Evolutionary conservation across 2,797 vertebrate genomes (phyloP).

Genomic region (Limosa lapponica): DNA sequence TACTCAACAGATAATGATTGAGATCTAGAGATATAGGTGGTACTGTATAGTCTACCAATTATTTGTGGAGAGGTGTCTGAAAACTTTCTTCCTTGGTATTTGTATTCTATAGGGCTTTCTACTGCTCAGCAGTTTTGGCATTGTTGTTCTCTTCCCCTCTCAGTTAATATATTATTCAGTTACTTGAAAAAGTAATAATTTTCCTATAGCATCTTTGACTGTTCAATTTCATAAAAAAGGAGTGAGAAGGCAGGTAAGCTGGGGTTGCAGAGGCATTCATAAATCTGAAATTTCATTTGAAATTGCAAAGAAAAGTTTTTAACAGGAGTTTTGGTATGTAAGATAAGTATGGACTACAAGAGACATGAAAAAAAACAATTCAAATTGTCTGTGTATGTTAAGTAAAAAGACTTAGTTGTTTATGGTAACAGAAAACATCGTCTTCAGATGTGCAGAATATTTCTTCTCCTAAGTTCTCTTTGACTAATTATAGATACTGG

Average conservation of each 20-base stretch:
- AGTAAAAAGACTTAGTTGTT: background rate
- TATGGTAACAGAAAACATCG: background rate
- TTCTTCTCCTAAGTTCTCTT: background rate
- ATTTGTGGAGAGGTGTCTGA: background rate
- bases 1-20: background rate
- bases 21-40: background rate
- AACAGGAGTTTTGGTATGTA: background rate
- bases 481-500: background rate
- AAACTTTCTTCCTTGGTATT: background rate
- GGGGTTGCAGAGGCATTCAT: background rate
- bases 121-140: background rate
- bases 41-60: background rate
- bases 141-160: background rate
- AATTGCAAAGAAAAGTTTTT: background rate
- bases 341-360: background rate
- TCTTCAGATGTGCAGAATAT: background rate
- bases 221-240: background rate
- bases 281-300: background rate
- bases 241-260: background rate
- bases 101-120: background rate
- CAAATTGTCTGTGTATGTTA: background rate
- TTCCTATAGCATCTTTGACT: background rate
- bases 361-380: background rate
- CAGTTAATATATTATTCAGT: background rate
- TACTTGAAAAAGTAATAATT: background rate